Base-by-base conservation (phyloP, 2,113 vertebrate species). In the Eidolon helvum region DNA sequence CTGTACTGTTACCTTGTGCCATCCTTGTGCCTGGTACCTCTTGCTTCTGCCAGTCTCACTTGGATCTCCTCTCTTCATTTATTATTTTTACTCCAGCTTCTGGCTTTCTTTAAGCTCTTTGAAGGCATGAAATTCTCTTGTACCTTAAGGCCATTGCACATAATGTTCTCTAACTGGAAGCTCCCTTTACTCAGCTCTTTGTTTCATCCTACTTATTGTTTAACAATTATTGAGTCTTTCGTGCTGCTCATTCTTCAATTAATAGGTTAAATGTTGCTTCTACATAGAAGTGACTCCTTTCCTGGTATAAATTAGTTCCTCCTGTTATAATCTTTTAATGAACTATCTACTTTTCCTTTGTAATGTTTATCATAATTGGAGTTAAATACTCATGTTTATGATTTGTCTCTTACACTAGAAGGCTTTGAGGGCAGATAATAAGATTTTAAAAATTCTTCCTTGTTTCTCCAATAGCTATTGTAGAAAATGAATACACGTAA, bases 201-300 rank as follows among this genome's bases (percentile, higher is more conserved):
- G 91, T 6, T 18, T 66, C 28, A 63, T 33, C 26, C 38, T 77
- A 45, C 30, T 75, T 75, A 59, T 22, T 77, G 19, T 86, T 78
- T 71, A 90, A 88, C 10, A 86, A 28, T 93, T 68, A 53, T 14
- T 69, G 75, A 85, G 16, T 90, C 14, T 94, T 0, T 65, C 57
- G 35, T 69, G 66, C 33, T 77, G 12, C 21, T 80, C 28, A 38
- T 80, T 90, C 40, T 95, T 94, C 14, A 91, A 5, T 92, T 90
- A 79, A 43, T 72, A 80, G 65, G 71, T 91, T 93, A 95, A 87
- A 24, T 96, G 45, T 90, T 94, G 59, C 40, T 89, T 78, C n/a
- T 22, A 85, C 38, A 90, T 45, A 96, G 88, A 85, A 74, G 68
- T 91, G 22, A 91, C 22, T 65, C 75, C 16, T 30, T 75, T 65